Conservation (phyloP, 2,888 invertebrate genomes). For the Prionchulus punctatus region DNA sequence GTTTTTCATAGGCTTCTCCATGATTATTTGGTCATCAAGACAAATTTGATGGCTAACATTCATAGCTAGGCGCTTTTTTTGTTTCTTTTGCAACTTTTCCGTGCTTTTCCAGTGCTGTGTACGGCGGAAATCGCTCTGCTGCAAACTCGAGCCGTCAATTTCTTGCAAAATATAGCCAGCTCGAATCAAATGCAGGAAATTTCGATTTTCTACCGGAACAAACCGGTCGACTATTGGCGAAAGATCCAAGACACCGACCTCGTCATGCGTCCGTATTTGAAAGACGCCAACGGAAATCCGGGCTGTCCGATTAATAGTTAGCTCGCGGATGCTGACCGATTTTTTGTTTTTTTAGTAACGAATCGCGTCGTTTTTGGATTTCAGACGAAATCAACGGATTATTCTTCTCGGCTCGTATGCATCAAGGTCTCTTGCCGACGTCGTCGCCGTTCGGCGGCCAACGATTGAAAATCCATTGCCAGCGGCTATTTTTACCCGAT, state of each 20-base stretch:
- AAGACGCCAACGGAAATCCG: background rate
- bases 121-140: background rate
- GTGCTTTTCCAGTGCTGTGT: background rate
- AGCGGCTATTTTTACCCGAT: conserved; percentile 15
- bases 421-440: conserved; percentile 18
- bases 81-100: background rate
- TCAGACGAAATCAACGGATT: conserved; percentile 19
- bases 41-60: too few species aligned
- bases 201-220: conserved; percentile 20
- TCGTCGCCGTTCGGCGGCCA: conserved; percentile 26
- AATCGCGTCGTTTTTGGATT: background rate
- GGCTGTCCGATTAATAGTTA: conserved; percentile 1
- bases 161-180: background rate
- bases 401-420: conserved; percentile 29
- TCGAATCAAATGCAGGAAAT: conserved; percentile 16
- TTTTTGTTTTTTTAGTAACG: too few species aligned
- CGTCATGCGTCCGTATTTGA: background rate
- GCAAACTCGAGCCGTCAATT: background rate
- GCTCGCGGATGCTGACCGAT: too few species aligned
- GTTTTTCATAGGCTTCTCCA: too few species aligned
- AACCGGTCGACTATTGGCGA: conserved; percentile 19
- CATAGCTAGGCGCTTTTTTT: too few species aligned
- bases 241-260: background rate
- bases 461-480: conserved; percentile 19
- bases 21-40: too few species aligned